Evolutionary conservation across 2,888 invertebrate genomes (phyloP).

Genomic region (Torymus auratus): DNA sequence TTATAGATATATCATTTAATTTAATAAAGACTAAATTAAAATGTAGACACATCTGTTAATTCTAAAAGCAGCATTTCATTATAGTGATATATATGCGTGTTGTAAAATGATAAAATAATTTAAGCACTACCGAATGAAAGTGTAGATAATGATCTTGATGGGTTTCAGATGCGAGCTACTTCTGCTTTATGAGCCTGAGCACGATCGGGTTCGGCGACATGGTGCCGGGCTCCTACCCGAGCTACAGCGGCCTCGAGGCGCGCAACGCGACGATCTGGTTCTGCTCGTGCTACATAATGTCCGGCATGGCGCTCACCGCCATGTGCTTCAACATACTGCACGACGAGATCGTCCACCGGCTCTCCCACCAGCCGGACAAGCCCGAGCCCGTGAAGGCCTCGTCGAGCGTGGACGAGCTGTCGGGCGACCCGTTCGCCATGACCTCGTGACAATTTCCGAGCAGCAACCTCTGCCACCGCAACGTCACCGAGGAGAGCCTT

Average conservation of each 20-base stretch:
- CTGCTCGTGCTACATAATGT: slow-evolving; percentile 91
- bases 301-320: slow-evolving; percentile 91
- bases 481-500: slow-evolving; percentile 72
- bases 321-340: slow-evolving; percentile 95
- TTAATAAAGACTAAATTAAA: neutral
- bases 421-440: slow-evolving; percentile 82
- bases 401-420: slow-evolving; percentile 81
- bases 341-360: slow-evolving; percentile 90
- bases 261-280: slow-evolving; percentile 88
- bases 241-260: slow-evolving; percentile 80
- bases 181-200: slow-evolving; percentile 96
- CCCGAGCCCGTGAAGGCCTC: slow-evolving; percentile 81
- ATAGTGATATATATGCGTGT: too few species aligned
- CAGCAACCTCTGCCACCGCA: slow-evolving; percentile 71
- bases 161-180: slow-evolving; percentile 81
- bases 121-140: too few species aligned
- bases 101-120: too few species aligned
- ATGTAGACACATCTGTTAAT: too few species aligned
- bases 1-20: too few species aligned
- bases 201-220: slow-evolving; percentile 94
- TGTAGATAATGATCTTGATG: too few species aligned
- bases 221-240: slow-evolving; percentile 84
- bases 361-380: slow-evolving; percentile 81
- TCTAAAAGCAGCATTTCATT: too few species aligned
- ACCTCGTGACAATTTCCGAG: slow-evolving; percentile 85